Percentiles rank a stretch among this genome's conserved stretches.
Conservation (phyloP, 2,797 vertebrate species). For the Thripadectes ignobilis region DNA sequence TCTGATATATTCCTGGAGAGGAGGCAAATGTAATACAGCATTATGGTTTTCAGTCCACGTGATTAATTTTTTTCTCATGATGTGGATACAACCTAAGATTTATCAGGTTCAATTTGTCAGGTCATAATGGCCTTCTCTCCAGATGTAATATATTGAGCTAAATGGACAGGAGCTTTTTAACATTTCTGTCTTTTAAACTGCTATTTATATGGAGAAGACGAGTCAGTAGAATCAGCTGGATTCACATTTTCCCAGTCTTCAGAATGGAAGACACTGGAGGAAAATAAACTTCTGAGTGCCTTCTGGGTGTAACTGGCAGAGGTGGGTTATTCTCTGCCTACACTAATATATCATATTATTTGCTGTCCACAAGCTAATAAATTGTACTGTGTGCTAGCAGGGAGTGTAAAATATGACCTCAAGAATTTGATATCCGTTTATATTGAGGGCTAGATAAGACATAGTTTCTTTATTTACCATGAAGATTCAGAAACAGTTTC, state of each 20-base stretch:
- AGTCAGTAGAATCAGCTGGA: not conserved
- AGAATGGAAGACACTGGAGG: not conserved
- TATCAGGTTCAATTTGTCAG: slow-evolving; percentile 49
- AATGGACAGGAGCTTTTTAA: slow-evolving; percentile 37
- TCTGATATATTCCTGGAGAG: not conserved
- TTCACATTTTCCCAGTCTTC: not conserved
- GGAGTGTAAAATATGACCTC: not conserved
- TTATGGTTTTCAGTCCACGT: not conserved
- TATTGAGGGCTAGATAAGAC: not conserved
- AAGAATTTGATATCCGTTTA: slow-evolving; percentile 19
- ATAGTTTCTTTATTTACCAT: slow-evolving; percentile 16
- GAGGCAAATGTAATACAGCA: not conserved
- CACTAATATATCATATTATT: not conserved
- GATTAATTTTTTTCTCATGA: slow-evolving; percentile 12
- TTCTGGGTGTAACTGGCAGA: not conserved
- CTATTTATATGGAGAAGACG: not conserved
- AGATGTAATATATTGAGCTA: slow-evolving; percentile 12
- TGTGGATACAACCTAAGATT: slow-evolving; percentile 11
- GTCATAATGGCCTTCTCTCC: slow-evolving; percentile 13
- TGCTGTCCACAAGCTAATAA: slow-evolving; percentile 12
- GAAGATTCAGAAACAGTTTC: slow-evolving; percentile 21
- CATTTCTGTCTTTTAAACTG: slow-evolving; percentile 35
- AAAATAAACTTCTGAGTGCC: slow-evolving; percentile 10
- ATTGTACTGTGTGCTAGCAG: not conserved
- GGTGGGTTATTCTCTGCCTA: not conserved